Evolutionary conservation across 2,888 invertebrate genomes (phyloP).

Genomic region (Acanthopleura granulata): DNA sequence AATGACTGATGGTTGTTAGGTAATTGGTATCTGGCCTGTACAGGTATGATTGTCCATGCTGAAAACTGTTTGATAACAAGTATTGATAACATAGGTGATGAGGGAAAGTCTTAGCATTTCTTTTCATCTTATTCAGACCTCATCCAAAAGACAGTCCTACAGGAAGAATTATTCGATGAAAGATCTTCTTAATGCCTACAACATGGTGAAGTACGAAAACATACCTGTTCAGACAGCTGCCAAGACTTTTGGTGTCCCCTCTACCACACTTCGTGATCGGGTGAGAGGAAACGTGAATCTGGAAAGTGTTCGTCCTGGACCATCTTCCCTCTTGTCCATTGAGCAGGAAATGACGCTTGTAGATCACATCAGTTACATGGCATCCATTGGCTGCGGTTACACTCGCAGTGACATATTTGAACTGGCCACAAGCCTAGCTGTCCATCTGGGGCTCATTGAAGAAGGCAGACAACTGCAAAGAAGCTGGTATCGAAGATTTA

Average conservation of each 20-base stretch:
- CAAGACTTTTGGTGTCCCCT: constrained; percentile 16
- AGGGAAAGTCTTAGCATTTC: not conserved
- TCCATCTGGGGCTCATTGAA: constrained; percentile 25
- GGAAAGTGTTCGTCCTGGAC: constrained; percentile 20
- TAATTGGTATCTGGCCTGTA: too few relatives aligned
- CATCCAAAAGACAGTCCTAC: constrained; percentile 2
- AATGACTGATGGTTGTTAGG: too few relatives aligned
- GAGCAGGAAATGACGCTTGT: constrained; percentile 26
- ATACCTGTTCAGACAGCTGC: constrained; percentile 19
- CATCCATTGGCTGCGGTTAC: constrained; percentile 27
- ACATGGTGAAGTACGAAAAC: constrained; percentile 5
- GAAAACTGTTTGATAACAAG: too few relatives aligned
- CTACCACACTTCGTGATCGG: constrained; percentile 20
- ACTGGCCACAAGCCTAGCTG: constrained; percentile 33
- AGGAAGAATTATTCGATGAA: constrained; percentile 13
- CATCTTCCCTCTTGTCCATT: constrained; percentile 22
- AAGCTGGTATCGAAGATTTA: constrained; percentile 33
- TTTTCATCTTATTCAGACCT: not conserved
- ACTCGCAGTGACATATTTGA: constrained; percentile 30
- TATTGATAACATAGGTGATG: too few relatives aligned
- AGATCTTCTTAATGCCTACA: constrained; percentile 8
- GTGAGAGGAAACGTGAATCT: not conserved
- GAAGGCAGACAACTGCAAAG: constrained; percentile 24
- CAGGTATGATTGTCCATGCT: too few relatives aligned
- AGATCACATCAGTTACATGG: constrained; percentile 23